A percentile compares a stretch with the other conserved stretches of the same genome.
phyloP scores from a whole-genome alignment of 2,113 vertebrate species.

The Heterotilapia buettikoferi region DNA sequence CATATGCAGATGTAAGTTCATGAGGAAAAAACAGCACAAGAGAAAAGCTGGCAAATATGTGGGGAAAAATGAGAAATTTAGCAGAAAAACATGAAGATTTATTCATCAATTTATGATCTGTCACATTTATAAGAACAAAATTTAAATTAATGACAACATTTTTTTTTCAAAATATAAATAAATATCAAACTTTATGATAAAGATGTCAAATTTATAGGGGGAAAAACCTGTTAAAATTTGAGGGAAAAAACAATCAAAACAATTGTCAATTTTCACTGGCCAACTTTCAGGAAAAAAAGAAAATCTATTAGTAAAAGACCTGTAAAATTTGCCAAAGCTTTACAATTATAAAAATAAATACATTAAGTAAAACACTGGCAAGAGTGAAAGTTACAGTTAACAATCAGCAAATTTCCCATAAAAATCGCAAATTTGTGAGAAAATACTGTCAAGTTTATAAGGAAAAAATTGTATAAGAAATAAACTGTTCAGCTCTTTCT shows the following conservation, averaged over 20 bases:
- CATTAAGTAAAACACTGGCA: neutral
- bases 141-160: neutral
- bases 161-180: neutral
- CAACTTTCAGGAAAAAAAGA: neutral
- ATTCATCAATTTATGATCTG: neutral
- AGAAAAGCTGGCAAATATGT: neutral
- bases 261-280: neutral
- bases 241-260: rapidly evolving
- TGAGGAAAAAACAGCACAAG: neutral
- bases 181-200: neutral
- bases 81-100: neutral
- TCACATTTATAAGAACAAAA: neutral
- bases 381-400: neutral
- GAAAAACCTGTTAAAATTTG: neutral
- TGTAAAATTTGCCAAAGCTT: neutral
- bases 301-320: neutral
- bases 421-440: neutral
- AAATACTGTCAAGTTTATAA: neutral
- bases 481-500: no score
- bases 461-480: neutral
- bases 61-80: neutral
- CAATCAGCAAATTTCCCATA: neutral
- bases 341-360: neutral
- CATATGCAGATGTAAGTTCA: neutral
- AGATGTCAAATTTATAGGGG: neutral